Base-by-base conservation (phyloP, 2,888 invertebrate species). In the Neoscelio sp. region DNA sequence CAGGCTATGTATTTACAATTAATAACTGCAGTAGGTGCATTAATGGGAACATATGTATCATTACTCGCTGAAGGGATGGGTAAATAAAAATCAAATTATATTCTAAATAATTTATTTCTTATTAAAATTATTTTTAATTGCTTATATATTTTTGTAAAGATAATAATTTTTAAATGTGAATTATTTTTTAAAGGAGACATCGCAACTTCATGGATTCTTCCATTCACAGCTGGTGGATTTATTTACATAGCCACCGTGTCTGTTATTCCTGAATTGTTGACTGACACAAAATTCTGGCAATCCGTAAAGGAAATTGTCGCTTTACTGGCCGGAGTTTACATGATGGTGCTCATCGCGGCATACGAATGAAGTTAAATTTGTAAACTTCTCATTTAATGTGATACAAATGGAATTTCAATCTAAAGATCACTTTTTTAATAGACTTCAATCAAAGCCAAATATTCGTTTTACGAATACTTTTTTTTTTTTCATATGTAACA, bases 241-340 rank as follows among this genome's bases (percentile, higher is more conserved):
- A 99, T 99, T 90, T 99, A 99, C 90, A 99, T 99, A 85, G 99
- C 99, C 13, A 97, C 99, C 12, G 99, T 99, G 0, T 99, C 99
- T 80, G 98, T 99, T 15, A 96, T 99, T 88, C 99, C 99, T 5
- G 99, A 99, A 91, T 92, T 99, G 46, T 92, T 99, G 82, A 96
- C 97, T 89, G 97, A 98, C 86, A 93, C 94, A 26, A 96, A 95
- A 87, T 93, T 98, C 62, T 93, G 94, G 87, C 98, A 99, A 89
- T 97, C 97, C 38, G 91, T 98, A 5, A 96, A 96, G 90, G 99
- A 99, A 93, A 96, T 99, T 77, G 85, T 94, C 46, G 98, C 98
- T 18, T 92, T 99, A 82, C 91, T 99, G 38, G 93, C 95, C 68
- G 99, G 99, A 65, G 98, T 99, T 26, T 95, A 94, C 83, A 95